phyloP scores from a whole-genome alignment of 1,140 invertebrate species.

The Batillaria attramentaria region DNA sequence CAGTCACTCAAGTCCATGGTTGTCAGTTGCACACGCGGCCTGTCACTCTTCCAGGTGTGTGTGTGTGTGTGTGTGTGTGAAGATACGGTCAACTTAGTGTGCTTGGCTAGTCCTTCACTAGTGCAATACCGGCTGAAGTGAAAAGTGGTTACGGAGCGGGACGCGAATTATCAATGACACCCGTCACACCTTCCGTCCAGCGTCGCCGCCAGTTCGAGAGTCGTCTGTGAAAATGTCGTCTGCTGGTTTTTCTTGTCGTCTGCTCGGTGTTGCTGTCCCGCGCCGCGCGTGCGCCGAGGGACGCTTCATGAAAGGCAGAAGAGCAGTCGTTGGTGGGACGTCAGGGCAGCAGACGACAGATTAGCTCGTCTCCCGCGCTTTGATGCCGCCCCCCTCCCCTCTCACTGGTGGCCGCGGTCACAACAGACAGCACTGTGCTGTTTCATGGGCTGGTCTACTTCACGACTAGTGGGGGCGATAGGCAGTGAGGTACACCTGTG shows the following conservation, averaged over 20 bases:
- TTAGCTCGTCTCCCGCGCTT: not conserved
- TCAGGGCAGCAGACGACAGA: not conserved
- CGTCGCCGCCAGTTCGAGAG: slow-evolving; percentile 1
- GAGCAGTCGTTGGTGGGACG: not conserved
- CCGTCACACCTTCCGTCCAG: no score
- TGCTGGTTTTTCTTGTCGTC: slow-evolving; percentile 31
- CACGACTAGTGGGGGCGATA: not conserved
- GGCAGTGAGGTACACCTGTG: no score
- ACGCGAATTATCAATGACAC: no score
- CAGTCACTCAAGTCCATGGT: slow-evolving; percentile 30
- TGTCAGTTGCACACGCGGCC: no score
- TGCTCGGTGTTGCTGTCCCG: no score
- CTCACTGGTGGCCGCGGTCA: slow-evolving; percentile 7
- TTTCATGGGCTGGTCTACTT: not conserved
- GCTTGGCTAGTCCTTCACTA: no score
- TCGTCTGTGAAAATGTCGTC: slow-evolving; percentile 32
- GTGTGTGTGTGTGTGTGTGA: no score
- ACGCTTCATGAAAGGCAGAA: not conserved
- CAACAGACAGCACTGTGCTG: not conserved
- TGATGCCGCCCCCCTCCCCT: not conserved
- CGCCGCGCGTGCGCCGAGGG: slow-evolving; percentile 26
- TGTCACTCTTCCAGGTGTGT: no score
- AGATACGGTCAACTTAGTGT: no score
- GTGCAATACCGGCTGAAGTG: no score
- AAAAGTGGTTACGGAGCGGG: no score